phyloP scores from a whole-genome alignment of 2,797 vertebrate species.

The Peromyscus aztecus region DNA sequence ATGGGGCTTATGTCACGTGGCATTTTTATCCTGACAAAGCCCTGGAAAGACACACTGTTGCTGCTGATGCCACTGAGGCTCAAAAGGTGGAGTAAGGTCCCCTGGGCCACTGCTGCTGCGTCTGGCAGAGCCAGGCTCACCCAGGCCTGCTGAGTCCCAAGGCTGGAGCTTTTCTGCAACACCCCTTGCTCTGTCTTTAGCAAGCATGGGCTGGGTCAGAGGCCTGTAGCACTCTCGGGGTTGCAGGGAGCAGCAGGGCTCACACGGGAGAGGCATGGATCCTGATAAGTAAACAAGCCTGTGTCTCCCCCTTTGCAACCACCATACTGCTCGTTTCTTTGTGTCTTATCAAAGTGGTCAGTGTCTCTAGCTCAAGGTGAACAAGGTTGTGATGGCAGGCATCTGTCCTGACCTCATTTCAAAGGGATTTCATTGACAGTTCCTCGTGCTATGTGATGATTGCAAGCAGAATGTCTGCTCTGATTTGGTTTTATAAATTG shows the following conservation, averaged over 20 bases:
- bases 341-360: not conserved
- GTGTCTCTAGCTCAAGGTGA: not conserved
- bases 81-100: no score
- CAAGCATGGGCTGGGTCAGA: not conserved
- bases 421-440: not conserved
- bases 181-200: not conserved
- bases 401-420: not conserved
- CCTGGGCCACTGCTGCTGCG: not conserved
- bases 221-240: fast-evolving
- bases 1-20: fast-evolving
- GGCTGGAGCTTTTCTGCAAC: not conserved
- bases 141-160: no score
- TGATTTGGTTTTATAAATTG: not conserved
- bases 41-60: not conserved
- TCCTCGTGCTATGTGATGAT: not conserved
- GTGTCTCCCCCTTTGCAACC: not conserved
- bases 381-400: not conserved
- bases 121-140: not conserved
- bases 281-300: fast-evolving
- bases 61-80: not conserved
- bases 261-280: fast-evolving
- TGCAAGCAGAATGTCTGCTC: not conserved
- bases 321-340: not conserved
- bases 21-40: not conserved
- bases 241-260: no score